These are phyloP conservation scores for Drosophila recens DNA, from an alignment of 2,888 invertebrate genomes.

Conservation along the genomic window DNA sequence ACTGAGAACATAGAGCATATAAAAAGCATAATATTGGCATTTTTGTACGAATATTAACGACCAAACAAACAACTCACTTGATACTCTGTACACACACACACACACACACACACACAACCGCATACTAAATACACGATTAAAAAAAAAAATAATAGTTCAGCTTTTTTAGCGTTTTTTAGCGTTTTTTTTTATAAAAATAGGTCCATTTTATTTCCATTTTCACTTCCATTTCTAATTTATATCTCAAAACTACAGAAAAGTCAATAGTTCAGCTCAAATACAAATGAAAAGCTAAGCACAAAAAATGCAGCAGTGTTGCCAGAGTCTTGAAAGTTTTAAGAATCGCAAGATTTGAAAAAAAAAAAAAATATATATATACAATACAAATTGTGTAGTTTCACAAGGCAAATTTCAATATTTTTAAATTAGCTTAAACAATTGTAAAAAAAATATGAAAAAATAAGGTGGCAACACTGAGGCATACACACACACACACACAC, in stretches of 20 bases:
- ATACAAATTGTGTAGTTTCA: too few species aligned
- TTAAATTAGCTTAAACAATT: too few species aligned
- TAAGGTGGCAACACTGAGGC: too few species aligned
- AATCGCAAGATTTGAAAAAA: too few species aligned
- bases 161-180: neutral
- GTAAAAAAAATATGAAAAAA: too few species aligned
- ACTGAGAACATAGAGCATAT: constrained; percentile 20
- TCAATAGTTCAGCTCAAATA: neutral
- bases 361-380: too few species aligned
- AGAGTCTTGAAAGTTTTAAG: neutral
- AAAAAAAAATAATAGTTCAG: neutral
- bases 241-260: neutral
- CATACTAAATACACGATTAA: neutral
- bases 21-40: constrained; percentile 59
- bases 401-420: too few species aligned
- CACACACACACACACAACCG: constrained; percentile 2
- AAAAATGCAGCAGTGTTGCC: neutral
- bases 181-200: constrained; percentile 20
- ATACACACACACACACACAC: constrained; percentile 8
- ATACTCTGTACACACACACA: constrained; percentile 8
- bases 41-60: constrained; percentile 17
- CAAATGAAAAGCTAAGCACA: constrained; percentile 4
- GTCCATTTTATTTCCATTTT: neutral
- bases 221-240: neutral
- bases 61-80: neutral